A percentile compares a stretch with the other conserved stretches of the same genome.
These are phyloP conservation scores for Neomorphus geoffroyi DNA, from an alignment of 2,797 vertebrate genomes.

Conservation along the genomic window DNA sequence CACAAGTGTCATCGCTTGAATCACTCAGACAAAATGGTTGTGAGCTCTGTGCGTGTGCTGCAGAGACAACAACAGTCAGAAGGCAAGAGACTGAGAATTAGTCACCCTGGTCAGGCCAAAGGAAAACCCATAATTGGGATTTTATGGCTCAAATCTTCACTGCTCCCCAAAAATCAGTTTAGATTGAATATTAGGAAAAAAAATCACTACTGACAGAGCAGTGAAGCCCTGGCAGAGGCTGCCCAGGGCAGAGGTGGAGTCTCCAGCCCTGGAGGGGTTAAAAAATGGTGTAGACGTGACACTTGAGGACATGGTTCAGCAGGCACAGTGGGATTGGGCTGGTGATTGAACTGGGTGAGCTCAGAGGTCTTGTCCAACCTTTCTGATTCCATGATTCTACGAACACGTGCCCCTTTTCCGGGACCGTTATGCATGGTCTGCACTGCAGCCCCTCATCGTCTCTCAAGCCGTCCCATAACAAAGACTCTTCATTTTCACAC, in stretches of 20 bases:
- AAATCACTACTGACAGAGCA: no score
- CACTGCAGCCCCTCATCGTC: background rate
- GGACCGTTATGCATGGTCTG: fast-evolving
- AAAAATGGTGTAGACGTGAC: no score
- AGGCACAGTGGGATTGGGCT: no score
- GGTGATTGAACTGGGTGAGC: no score
- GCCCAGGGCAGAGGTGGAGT: no score
- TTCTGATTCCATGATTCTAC: no score
- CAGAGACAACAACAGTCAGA: background rate
- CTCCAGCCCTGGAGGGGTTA: no score
- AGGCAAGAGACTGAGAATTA: background rate
- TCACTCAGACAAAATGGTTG: fast-evolving
- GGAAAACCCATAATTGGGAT: background rate
- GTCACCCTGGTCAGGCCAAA: background rate
- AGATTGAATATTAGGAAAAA: no score
- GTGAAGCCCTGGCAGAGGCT: no score
- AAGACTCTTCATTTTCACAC: background rate
- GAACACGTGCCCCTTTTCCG: no score
- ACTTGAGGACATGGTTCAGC: no score
- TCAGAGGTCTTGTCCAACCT: no score
- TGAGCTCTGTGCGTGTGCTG: background rate
- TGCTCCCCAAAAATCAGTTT: background rate
- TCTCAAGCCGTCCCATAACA: background rate
- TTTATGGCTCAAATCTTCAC: background rate
- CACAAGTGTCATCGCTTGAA: background rate